A percentile compares a stretch with the other conserved stretches of the same genome.
Evolutionary conservation across 37 sponge, comb jelly and placozoan genomes (phyloP).

Genomic region (Chondrosia reniformis): DNA sequence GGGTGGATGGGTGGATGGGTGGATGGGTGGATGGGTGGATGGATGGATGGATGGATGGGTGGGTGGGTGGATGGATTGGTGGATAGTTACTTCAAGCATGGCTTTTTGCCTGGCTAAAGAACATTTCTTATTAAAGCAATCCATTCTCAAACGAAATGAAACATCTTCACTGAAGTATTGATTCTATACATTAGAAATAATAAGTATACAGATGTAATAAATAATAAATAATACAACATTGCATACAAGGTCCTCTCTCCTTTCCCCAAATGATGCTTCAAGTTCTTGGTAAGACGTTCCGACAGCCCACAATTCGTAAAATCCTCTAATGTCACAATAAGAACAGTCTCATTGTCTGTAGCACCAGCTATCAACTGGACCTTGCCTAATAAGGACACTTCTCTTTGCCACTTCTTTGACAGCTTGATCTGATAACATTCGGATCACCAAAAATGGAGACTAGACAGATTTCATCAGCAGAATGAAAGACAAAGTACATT

Average conservation of each 20-base stretch:
- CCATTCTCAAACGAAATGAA: conserved; percentile 49
- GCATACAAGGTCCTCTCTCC: not conserved
- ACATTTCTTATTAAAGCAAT: conserved; percentile 54
- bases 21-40: too few species aligned
- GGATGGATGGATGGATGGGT: too few species aligned
- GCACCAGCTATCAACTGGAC: too few species aligned
- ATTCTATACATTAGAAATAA: conserved; percentile 30
- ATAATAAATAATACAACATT: not conserved
- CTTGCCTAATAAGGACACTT: conserved; percentile 62
- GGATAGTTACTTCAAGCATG: conserved; percentile 43
- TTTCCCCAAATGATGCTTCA: conserved; percentile 14
- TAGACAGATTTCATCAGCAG: too few species aligned
- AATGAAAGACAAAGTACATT: not conserved
- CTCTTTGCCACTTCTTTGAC: conserved; percentile 50
- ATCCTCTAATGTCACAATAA: conserved; percentile 39
- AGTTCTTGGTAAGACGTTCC: conserved; percentile 51
- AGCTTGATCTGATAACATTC: conserved; percentile 36
- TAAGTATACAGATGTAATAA: not conserved
- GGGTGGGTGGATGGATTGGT: too few species aligned
- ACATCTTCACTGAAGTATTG: conserved; percentile 38
- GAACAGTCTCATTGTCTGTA: too few species aligned
- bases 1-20: too few species aligned
- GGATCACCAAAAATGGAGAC: conserved; percentile 62
- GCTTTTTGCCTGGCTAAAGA: conserved; percentile 26
- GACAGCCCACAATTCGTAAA: conserved; percentile 66